These are phyloP conservation scores for Furcula furcula DNA, from an alignment of 2,888 invertebrate species.

Conservation along the genomic window DNA sequence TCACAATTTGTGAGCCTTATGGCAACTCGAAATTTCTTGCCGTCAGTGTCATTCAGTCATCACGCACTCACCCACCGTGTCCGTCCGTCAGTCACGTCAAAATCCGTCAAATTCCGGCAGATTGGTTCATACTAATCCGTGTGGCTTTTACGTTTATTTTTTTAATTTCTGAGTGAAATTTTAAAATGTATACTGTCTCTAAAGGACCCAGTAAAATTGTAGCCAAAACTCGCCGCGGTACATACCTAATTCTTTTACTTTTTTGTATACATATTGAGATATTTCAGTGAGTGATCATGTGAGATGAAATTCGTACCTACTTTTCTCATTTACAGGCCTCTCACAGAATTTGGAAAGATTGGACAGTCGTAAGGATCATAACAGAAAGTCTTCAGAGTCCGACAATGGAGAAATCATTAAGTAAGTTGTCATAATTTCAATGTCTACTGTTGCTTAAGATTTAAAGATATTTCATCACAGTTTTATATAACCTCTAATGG, in stretches of 20 bases:
- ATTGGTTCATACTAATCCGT: conserved; percentile 48
- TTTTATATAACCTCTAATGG: conserved; percentile 73
- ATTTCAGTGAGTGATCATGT: conserved; percentile 29
- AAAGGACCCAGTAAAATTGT: conserved; percentile 95
- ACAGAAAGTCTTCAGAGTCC: conserved; percentile 85
- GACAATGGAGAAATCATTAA: conserved; percentile 85
- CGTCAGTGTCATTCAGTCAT: background rate
- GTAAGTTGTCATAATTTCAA: conserved; percentile 64
- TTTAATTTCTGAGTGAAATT: conserved; percentile 63
- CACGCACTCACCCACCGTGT: too few species aligned
- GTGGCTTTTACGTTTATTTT: conserved; percentile 65
- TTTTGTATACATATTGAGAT: conserved; percentile 13
- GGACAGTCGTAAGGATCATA: conserved; percentile 87
- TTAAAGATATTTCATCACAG: conserved; percentile 61
- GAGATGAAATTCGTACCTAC: conserved; percentile 40
- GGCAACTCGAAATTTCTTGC: conserved; percentile 23
- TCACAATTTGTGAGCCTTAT: too few species aligned
- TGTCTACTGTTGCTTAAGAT: conserved; percentile 34
- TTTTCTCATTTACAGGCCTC: conserved; percentile 83
- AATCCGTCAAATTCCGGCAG: conserved; percentile 6
- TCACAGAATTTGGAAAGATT: conserved; percentile 91
- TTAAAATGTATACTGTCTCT: conserved; percentile 91
- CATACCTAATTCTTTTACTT: conserved; percentile 7
- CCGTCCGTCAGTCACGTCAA: too few species aligned
- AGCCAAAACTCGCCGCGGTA: conserved; percentile 92